Conservation (phyloP, 2,113 vertebrate genomes). For the Dicrurus megarhynchus region DNA sequence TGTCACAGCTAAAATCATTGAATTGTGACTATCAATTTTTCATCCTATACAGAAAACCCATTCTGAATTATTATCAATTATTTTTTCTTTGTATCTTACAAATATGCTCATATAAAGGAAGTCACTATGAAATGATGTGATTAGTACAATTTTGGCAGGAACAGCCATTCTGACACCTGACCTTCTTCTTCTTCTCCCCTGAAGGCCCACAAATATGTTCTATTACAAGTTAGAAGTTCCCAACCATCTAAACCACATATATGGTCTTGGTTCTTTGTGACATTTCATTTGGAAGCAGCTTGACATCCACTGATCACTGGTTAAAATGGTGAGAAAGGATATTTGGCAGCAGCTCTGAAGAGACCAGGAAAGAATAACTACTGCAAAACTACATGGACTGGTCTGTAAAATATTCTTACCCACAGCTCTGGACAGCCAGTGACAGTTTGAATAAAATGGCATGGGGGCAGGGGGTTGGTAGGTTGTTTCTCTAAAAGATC, state of each 20-base stretch:
- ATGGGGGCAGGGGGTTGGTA: accelerated
- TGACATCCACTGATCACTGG: background rate
- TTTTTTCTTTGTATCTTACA: background rate
- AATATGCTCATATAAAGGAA: background rate
- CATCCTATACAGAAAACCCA: background rate
- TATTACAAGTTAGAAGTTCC: background rate
- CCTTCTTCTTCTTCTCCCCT: background rate
- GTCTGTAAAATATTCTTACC: background rate
- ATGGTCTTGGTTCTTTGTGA: background rate
- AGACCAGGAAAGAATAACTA: background rate
- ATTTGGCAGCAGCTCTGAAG: background rate
- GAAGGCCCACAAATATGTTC: background rate
- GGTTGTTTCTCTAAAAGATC: background rate
- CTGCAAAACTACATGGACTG: background rate
- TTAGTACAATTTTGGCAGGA: background rate
- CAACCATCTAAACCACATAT: background rate
- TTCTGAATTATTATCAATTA: background rate
- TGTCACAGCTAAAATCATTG: background rate
- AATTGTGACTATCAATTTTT: background rate
- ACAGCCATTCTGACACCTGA: background rate
- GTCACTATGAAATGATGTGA: background rate
- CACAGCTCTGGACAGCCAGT: background rate
- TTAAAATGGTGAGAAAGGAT: background rate
- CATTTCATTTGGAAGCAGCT: background rate
- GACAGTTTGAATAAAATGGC: background rate